These are phyloP conservation scores for Diadegma fenestrale DNA, from an alignment of 2,888 invertebrate genomes.

Conservation along the genomic window DNA sequence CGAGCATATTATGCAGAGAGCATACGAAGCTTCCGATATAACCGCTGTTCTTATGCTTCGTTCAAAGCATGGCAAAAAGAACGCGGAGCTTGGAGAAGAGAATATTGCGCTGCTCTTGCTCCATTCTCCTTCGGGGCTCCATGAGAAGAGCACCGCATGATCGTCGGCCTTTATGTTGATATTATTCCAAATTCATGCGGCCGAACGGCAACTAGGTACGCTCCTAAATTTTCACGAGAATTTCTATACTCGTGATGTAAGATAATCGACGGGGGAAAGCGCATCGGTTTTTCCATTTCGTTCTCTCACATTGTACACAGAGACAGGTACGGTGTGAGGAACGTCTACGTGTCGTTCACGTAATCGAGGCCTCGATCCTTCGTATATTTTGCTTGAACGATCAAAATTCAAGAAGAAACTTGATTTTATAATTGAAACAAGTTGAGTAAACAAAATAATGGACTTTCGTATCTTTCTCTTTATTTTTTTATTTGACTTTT, in stretches of 20 bases:
- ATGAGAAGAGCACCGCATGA: constrained; percentile 57
- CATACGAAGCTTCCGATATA: constrained; percentile 66
- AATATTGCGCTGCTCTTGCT: constrained; percentile 55
- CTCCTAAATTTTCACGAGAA: constrained; percentile 72
- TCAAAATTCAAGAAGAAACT: constrained; percentile 24
- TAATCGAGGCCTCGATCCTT: constrained; percentile 41
- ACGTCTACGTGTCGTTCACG: constrained; percentile 7
- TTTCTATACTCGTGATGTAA: constrained; percentile 69
- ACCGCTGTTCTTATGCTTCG: constrained; percentile 53
- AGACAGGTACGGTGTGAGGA: constrained; percentile 34
- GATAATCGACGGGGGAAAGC: constrained; percentile 65
- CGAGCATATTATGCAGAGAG: constrained; percentile 65
- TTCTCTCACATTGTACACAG: constrained; percentile 18
- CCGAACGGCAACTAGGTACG: constrained; percentile 55
- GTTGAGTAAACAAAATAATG: constrained; percentile 13
- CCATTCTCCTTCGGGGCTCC: constrained; percentile 30
- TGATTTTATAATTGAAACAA: background rate
- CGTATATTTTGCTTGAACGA: constrained; percentile 35
- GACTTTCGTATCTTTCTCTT: background rate
- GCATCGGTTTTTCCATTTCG: constrained; percentile 47
- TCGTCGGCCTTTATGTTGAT: constrained; percentile 72
- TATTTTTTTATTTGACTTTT: too few relatives aligned
- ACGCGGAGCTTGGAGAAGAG: constrained; percentile 12
- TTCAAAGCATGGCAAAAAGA: constrained; percentile 48
- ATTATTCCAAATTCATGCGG: constrained; percentile 71